A percentile compares a stretch with the other conserved stretches of the same genome.
Evolutionary conservation across 2,888 invertebrate species (phyloP).

Genomic region (Pimpla rufipes): DNA sequence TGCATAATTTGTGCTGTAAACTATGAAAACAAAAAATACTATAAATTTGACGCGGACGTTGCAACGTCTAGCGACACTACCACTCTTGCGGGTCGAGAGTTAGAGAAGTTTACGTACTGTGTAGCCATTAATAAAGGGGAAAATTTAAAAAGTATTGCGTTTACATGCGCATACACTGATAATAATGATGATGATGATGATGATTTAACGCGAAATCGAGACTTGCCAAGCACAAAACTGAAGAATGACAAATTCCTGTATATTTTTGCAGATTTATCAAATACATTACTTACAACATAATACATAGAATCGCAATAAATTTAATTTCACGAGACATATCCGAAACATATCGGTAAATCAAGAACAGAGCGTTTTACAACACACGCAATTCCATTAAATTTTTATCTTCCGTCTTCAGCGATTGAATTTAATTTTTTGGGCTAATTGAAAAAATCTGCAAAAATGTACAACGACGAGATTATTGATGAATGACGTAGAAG

Average conservation of each 20-base stretch:
- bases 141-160: slow-evolving; percentile 29
- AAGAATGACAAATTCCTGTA: slow-evolving; percentile 29
- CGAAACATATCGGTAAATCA: slow-evolving; percentile 25
- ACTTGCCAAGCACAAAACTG: slow-evolving; percentile 35
- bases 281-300: not conserved
- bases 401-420: not conserved
- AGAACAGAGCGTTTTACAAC: slow-evolving; percentile 4
- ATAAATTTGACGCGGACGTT: slow-evolving; percentile 42
- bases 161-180: slow-evolving; percentile 38
- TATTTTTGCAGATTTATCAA: slow-evolving; percentile 66
- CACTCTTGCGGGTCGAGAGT: slow-evolving; percentile 82
- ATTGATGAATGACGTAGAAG: slow-evolving; percentile 43
- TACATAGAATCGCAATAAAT: slow-evolving; percentile 40
- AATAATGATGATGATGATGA: slow-evolving; percentile 20
- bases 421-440: not conserved
- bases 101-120: slow-evolving; percentile 58
- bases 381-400: not conserved
- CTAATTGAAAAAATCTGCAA: slow-evolving; percentile 68
- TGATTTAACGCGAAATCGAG: slow-evolving; percentile 41
- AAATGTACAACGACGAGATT: slow-evolving; percentile 63
- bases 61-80: slow-evolving; percentile 33
- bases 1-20: slow-evolving; percentile 63
- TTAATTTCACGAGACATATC: slow-evolving; percentile 46
- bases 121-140: slow-evolving; percentile 54
- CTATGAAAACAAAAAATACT: slow-evolving; percentile 40